Conservation (phyloP, 2,888 invertebrate genomes). For the Dorcus hopei region DNA sequence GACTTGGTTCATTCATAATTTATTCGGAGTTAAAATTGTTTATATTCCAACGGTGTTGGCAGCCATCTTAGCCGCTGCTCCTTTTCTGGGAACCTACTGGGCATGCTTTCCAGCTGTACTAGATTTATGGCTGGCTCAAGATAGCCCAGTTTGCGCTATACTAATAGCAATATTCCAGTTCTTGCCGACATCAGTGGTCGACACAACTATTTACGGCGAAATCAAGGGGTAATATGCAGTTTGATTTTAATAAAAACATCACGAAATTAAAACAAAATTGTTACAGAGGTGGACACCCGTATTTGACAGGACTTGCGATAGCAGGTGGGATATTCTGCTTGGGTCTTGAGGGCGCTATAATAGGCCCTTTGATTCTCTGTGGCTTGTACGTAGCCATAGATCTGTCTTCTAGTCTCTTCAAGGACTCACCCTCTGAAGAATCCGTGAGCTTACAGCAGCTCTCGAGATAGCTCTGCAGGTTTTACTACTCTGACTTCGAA, state of each 20-base stretch:
- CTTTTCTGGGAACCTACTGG: conserved; percentile 94
- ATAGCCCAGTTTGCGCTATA: conserved; percentile 76
- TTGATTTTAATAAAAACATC: not conserved
- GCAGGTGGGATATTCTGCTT: conserved; percentile 98
- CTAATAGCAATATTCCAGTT: conserved; percentile 81
- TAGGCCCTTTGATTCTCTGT: conserved; percentile 93
- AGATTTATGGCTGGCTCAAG: conserved; percentile 92
- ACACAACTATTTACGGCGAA: conserved; percentile 94
- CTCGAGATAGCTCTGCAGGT: conserved; percentile 6
- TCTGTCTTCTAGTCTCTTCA: conserved; percentile 68
- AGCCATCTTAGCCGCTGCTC: conserved; percentile 90
- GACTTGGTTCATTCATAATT: conserved; percentile 95
- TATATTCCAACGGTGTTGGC: conserved; percentile 93
- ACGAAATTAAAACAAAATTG: not conserved
- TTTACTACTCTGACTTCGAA: too few species aligned
- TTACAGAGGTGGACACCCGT: conserved; percentile 79
- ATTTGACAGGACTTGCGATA: conserved; percentile 93
- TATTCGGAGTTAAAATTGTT: conserved; percentile 92
- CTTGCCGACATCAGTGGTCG: conserved; percentile 87
- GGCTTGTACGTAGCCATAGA: conserved; percentile 91
- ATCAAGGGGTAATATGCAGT: conserved; percentile 79
- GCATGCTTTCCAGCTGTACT: conserved; percentile 91
- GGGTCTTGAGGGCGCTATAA: conserved; percentile 94
- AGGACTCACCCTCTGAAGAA: conserved; percentile 65
- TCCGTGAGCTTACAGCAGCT: conserved; percentile 34